These are phyloP conservation scores for Oryctolagus cuniculus DNA, from an alignment of 2,113 vertebrate genomes.

Conservation along the genomic window DNA sequence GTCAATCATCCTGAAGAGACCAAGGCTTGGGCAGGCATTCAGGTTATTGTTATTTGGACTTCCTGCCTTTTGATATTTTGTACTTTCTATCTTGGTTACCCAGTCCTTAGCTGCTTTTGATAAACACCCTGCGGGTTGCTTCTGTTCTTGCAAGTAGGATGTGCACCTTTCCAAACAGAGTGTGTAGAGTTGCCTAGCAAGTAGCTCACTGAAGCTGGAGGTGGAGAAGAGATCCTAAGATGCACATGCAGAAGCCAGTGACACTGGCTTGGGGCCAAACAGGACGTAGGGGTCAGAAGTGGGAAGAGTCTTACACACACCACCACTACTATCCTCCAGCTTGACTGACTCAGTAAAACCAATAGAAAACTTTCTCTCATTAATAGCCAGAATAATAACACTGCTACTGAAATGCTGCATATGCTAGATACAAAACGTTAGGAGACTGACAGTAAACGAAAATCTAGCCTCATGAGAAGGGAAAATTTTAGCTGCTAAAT, in stretches of 20 bases:
- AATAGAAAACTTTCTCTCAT: slow-evolving; percentile 40
- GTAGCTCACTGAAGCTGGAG: no score
- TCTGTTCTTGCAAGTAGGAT: not conserved
- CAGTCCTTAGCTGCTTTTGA: not conserved
- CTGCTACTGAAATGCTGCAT: slow-evolving; percentile 23
- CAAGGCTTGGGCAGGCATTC: not conserved
- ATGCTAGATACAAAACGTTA: not conserved
- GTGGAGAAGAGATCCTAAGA: not conserved
- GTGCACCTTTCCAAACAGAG: not conserved
- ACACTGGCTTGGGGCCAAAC: not conserved
- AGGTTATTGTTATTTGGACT: not conserved
- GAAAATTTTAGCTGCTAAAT: slow-evolving; percentile 62
- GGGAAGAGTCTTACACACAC: not conserved
- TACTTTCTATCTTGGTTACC: not conserved
- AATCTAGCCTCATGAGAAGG: not conserved
- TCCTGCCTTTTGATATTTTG: not conserved
- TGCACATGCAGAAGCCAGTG: not conserved
- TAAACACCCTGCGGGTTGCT: not conserved
- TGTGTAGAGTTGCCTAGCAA: not conserved
- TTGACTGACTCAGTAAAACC: slow-evolving; percentile 27
- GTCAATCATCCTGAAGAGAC: not conserved
- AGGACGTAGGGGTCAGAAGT: not conserved
- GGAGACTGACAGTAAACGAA: slow-evolving; percentile 38
- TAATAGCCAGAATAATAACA: slow-evolving; percentile 7
- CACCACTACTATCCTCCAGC: not conserved